Evolutionary conservation across 2,113 vertebrate genomes (phyloP), one percentile per base, ranked within the genome.

Genomic region (Hemichromis elongatus): DNA sequence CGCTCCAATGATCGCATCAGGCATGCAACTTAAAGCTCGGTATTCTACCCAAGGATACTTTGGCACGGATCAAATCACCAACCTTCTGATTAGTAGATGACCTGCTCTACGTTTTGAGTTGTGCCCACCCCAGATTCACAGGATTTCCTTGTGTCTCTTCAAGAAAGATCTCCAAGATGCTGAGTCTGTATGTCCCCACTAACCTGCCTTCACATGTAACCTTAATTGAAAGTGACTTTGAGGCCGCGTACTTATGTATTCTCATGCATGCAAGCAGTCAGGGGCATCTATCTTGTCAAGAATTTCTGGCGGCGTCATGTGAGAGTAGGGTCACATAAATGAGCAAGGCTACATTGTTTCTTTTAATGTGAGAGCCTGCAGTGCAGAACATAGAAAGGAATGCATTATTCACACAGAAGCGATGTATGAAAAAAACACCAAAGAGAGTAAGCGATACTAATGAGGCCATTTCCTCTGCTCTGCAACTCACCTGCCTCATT

Each of bases 161-260:
- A 54, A 61, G 52, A 59, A 82, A 53, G 28, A 35, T 50, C 59
- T 80, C 63, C 42, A 2, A 59, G 53, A 54, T 19, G 63, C 33
- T 45, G 45, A 68, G 79, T 26, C 37, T 81, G 4, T 52, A 53
- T 30, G 61, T 63, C 26, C 55, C 81, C 35, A 4, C 84, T 79
- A 75, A 86, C 79, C 83, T 83, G 66, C 10, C 50, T 19, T 61
- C 68, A 57, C 19, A 5, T 68, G n/a, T 28, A 80, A n/a, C 81
- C 80, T 73, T 81, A 26, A 90, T 83, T 80, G 85, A 93, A 87
- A 93, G 88, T 90, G 88, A 93, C 91, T 89, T 87, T 86, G 21
- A 37, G 80, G 52, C 42, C 28, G 21, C 11, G 37, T 13, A 7
- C 77, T 90, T 86, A 54, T 80, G 40, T 52, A 83, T 87, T 89